Evolutionary conservation across 2,888 invertebrate genomes (phyloP), one percentile per base, ranked within the genome.

Genomic region (Drosophila mulleri): DNA sequence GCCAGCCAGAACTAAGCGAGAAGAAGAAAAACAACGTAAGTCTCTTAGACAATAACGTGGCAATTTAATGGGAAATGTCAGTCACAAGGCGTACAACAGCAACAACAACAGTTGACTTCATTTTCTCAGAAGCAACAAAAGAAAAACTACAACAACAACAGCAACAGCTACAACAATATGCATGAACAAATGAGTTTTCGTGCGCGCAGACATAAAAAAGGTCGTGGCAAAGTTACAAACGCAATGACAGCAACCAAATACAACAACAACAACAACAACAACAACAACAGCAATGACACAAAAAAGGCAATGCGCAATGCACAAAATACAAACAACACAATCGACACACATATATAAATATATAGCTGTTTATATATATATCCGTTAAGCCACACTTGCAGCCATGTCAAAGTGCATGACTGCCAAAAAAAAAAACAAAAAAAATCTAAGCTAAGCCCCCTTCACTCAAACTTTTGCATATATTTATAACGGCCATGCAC

Each of bases 1-100:
- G 23, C 26, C 26, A 48, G 29, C 29, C 69, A 66, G 83, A 83
- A 86, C 74, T 58, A 70, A 59, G 41, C 37, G 47, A 26, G 23
- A 39, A 74, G 52, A 42, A 20, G 41, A 72, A 6, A 4, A 53
- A 23, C 23, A 37, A 26, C 53, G 23, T 35, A 62, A 64, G 53
- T 44, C 35, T 67, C 48, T 60, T 64, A 83, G 89, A 89, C 85
- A 85, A 87, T 84, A 90, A 88, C 89, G 72, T 83, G 88, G 90
- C 89, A 77, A 82, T 82, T 89, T 90, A 87, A 90, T 87, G 90
- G 86, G 90, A 87, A 87, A 87, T 90, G 86, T 90, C 86, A 87
- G 90, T 87, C 90, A 83, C 69, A 71, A 71, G 65, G 41, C 75
- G 62, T 63, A 63, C 78, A 64, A 65, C 64, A 67, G 67, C 67